Evolutionary conservation across 2,113 vertebrate genomes (phyloP).

Genomic region (Myotis lucifugus): DNA sequence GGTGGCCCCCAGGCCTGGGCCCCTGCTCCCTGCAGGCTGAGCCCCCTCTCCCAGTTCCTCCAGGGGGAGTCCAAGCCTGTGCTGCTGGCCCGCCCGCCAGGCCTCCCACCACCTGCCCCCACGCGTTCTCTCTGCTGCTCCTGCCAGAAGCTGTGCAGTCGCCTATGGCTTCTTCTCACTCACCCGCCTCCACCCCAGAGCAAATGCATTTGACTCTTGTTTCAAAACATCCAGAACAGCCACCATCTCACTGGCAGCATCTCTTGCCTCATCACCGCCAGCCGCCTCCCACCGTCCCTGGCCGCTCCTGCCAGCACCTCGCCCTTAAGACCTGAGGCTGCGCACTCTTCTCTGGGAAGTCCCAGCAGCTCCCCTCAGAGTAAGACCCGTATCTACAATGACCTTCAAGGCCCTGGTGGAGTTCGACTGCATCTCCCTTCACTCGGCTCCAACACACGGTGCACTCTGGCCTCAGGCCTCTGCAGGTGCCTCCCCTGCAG

Average conservation of each 20-base stretch:
- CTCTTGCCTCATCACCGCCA: background rate
- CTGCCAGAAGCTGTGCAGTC: fast-evolving
- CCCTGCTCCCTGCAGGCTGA: background rate
- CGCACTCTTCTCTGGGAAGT: no score
- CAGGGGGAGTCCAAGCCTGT: no score
- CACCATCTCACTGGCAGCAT: fast-evolving
- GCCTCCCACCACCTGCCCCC: background rate
- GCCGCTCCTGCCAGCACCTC: background rate
- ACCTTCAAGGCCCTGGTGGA: fast-evolving
- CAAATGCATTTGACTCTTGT: background rate
- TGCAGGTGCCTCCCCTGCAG: fast-evolving
- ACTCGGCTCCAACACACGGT: background rate
- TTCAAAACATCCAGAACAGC: background rate
- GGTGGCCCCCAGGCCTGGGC: background rate
- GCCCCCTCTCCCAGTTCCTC: no score
- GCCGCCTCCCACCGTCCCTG: background rate
- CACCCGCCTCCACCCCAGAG: background rate
- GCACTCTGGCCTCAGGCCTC: background rate
- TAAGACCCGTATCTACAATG: fast-evolving
- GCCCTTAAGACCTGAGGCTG: fast-evolving
- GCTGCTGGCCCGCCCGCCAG: no score
- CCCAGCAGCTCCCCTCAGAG: background rate
- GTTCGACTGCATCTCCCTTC: fast-evolving
- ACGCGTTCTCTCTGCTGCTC: background rate
- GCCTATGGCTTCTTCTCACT: background rate